These are phyloP conservation scores for Margarornis squamiger DNA, from an alignment of 2,797 vertebrate genomes.

Conservation along the genomic window DNA sequence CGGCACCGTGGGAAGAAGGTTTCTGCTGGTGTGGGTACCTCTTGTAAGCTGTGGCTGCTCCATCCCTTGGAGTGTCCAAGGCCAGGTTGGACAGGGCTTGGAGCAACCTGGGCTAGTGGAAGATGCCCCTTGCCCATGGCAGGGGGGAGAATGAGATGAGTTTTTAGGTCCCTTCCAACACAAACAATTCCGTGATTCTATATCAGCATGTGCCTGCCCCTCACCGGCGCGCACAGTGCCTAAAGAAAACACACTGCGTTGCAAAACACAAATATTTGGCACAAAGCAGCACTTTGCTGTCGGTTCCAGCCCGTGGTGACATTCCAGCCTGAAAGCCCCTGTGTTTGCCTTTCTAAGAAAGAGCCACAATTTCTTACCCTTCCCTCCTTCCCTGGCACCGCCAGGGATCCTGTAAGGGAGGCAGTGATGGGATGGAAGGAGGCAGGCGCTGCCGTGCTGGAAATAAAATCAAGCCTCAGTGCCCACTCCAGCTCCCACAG, in stretches of 20 bases:
- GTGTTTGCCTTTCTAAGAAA: not conserved
- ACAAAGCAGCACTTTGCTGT: not conserved
- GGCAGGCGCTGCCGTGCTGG: fast-evolving
- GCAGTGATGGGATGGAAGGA: not conserved
- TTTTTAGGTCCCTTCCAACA: too few relatives aligned
- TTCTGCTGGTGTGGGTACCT: not conserved
- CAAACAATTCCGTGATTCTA: not conserved
- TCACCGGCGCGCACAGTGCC: not conserved
- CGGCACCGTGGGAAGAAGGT: not conserved
- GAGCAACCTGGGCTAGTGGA: not conserved
- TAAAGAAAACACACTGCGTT: not conserved
- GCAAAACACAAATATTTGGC: not conserved
- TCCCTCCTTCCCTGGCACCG: not conserved
- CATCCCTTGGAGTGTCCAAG: not conserved
- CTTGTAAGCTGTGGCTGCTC: not conserved
- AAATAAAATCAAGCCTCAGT: not conserved
- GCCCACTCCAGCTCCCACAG: not conserved
- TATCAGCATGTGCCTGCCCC: not conserved
- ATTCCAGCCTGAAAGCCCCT: not conserved
- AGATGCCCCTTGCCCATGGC: not conserved
- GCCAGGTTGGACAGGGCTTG: not conserved
- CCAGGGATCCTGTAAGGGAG: not conserved
- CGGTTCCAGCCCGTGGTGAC: not conserved
- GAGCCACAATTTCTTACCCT: not conserved
- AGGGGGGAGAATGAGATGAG: not conserved